A percentile compares a stretch with the other conserved stretches of the same genome.
These are phyloP conservation scores for Centrocercus urophasianus DNA, from an alignment of 2,113 vertebrate genomes.

Conservation along the genomic window DNA sequence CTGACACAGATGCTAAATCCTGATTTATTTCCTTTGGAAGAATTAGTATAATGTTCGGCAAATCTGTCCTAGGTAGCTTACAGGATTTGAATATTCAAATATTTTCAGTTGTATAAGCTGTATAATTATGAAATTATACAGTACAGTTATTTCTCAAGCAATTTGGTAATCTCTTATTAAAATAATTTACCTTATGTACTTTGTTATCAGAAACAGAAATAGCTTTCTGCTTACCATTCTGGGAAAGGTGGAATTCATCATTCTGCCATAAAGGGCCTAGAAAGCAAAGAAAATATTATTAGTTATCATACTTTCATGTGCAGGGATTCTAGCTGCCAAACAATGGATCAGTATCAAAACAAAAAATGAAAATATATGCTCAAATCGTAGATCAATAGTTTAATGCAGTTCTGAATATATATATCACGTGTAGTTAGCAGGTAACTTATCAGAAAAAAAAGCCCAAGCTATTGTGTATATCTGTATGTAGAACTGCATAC, in stretches of 20 bases:
- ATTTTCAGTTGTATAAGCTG: slow-evolving; percentile 60
- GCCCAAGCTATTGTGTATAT: neutral
- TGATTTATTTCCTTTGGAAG: slow-evolving; percentile 30
- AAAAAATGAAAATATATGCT: slow-evolving; percentile 59
- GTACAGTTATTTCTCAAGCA: slow-evolving; percentile 66
- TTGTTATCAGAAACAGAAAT: slow-evolving; percentile 73
- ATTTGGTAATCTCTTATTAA: slow-evolving; percentile 56
- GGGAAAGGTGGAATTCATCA: slow-evolving; percentile 78
- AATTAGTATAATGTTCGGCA: slow-evolving; percentile 27
- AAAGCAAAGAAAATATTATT: slow-evolving; percentile 81
- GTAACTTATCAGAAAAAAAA: slow-evolving; percentile 4
- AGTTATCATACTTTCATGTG: slow-evolving; percentile 77
- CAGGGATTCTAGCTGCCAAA: slow-evolving; percentile 71
- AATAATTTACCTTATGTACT: slow-evolving; percentile 59
- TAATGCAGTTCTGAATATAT: slow-evolving; percentile 32
- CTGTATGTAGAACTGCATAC: neutral
- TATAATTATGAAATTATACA: slow-evolving; percentile 71
- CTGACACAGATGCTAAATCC: slow-evolving; percentile 45
- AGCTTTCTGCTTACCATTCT: slow-evolving; percentile 80
- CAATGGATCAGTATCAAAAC: slow-evolving; percentile 68
- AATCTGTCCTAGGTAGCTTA: slow-evolving; percentile 65
- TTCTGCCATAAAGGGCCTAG: slow-evolving; percentile 77
- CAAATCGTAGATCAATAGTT: slow-evolving; percentile 65
- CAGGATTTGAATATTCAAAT: slow-evolving; percentile 73
- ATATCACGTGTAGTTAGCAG: slow-evolving; percentile 8